Conservation (phyloP, 2,113 vertebrate species). For the Phylloscopus trochilus region DNA sequence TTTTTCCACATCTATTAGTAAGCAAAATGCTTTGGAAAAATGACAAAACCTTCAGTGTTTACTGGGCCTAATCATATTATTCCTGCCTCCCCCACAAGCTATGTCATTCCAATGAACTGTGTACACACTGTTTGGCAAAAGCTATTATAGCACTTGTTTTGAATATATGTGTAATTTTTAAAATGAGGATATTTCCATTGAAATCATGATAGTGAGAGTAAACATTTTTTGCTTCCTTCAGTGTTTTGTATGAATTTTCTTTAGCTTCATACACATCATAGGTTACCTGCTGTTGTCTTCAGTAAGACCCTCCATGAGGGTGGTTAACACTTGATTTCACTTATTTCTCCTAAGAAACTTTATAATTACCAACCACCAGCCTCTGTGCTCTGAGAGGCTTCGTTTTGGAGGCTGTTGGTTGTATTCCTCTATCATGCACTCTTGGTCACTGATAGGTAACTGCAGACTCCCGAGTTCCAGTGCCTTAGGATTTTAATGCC, state of each 20-base stretch:
- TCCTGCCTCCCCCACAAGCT: slow-evolving; percentile 52
- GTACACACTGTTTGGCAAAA: slow-evolving; percentile 61
- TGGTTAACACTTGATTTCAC: neutral
- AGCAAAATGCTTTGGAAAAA: slow-evolving; percentile 60
- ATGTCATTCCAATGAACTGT: slow-evolving; percentile 43
- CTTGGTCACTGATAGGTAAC: neutral
- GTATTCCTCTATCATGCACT: neutral
- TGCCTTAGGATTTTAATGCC: neutral
- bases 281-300: neutral
- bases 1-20: slow-evolving; percentile 1
- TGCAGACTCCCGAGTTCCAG: neutral
- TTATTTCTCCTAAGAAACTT: neutral
- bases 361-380: neutral
- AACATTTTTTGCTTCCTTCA: neutral
- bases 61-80: slow-evolving; percentile 41
- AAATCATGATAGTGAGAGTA: neutral
- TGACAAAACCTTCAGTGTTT: slow-evolving; percentile 48
- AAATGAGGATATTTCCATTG: slow-evolving; percentile 22
- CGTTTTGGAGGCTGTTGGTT: neutral
- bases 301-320: neutral
- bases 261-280: neutral
- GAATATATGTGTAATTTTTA: slow-evolving; percentile 48
- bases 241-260: neutral
- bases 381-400: neutral
- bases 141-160: slow-evolving; percentile 47